Conservation (phyloP, 2,113 vertebrate species). For the Alligator mississippiensis region DNA sequence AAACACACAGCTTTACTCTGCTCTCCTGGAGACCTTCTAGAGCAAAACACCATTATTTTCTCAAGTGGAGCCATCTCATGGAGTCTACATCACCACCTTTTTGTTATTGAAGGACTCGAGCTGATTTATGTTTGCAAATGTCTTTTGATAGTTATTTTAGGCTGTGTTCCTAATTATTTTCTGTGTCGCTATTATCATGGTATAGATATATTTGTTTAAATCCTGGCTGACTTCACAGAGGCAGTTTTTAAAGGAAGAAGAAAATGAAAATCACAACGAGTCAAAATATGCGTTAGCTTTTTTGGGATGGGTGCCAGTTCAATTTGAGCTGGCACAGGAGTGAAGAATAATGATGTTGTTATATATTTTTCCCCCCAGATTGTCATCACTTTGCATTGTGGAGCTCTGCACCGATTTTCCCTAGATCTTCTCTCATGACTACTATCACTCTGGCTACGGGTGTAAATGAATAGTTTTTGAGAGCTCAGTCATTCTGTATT, state of each 20-base stretch:
- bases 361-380: not conserved
- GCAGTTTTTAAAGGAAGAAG: constrained; percentile 55
- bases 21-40: not conserved
- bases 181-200: constrained; percentile 35
- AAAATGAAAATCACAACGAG: constrained; percentile 29
- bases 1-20: not conserved
- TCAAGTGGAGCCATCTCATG: not conserved
- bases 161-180: constrained; percentile 40
- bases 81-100: constrained; percentile 32
- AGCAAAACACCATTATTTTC: not conserved
- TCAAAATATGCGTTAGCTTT: constrained; percentile 6
- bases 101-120: constrained; percentile 11
- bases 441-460: not conserved
- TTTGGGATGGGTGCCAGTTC: constrained; percentile 26
- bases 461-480: not conserved
- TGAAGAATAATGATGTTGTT: not conserved
- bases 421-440: not conserved
- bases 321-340: constrained; percentile 21
- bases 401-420: not conserved
- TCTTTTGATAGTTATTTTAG: constrained; percentile 64
- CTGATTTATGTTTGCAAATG: constrained; percentile 53
- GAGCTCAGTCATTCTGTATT: not conserved
- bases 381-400: fast-evolving
- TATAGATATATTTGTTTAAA: constrained; percentile 72
- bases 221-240: constrained; percentile 64